These are phyloP conservation scores for Urophycis tenuis DNA, from an alignment of 2,797 vertebrate species.

Conservation along the genomic window DNA sequence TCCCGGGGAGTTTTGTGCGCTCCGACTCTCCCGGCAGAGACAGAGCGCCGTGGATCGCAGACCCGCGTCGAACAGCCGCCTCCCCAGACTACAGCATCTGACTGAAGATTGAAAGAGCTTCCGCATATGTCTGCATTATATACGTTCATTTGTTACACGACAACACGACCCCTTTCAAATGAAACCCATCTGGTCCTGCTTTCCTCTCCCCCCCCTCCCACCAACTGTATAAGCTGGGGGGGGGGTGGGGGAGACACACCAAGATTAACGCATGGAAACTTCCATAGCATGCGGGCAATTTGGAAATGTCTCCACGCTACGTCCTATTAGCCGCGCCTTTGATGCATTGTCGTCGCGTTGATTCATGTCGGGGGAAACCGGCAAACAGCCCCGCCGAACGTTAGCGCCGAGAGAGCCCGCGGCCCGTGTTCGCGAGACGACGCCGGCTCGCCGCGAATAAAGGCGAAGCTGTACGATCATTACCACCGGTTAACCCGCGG, in stretches of 20 bases:
- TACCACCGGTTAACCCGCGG: conserved; percentile 18
- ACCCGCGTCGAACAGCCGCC: conserved; percentile 68
- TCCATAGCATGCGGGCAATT: background rate
- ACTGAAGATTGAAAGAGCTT: conserved; percentile 57
- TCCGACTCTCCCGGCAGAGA: conserved; percentile 50
- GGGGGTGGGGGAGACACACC: background rate
- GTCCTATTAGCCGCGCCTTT: conserved; percentile 8
- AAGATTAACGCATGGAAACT: conserved; percentile 2
- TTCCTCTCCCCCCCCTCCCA: conserved; percentile 36
- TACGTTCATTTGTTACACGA: conserved; percentile 58
- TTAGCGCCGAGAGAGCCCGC: conserved; percentile 13
- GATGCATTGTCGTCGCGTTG: conserved; percentile 2
- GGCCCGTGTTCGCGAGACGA: conserved; percentile 15
- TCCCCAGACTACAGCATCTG: conserved; percentile 64
- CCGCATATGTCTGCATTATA: conserved; percentile 54
- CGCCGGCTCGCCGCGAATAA: background rate
- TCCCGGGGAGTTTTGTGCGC: background rate
- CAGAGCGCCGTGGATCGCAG: conserved; percentile 67
- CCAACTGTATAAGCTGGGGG: background rate
- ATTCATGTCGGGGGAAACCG: conserved; percentile 6
- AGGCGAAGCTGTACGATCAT: too few species aligned
- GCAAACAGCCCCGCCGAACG: conserved; percentile 7
- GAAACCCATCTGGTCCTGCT: conserved; percentile 51
- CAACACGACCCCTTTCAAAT: conserved; percentile 60
- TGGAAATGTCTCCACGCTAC: background rate